A percentile compares a stretch with the other conserved stretches of the same genome.
Conservation (phyloP, 2,113 vertebrate species). For the Ceratotherium simum region DNA sequence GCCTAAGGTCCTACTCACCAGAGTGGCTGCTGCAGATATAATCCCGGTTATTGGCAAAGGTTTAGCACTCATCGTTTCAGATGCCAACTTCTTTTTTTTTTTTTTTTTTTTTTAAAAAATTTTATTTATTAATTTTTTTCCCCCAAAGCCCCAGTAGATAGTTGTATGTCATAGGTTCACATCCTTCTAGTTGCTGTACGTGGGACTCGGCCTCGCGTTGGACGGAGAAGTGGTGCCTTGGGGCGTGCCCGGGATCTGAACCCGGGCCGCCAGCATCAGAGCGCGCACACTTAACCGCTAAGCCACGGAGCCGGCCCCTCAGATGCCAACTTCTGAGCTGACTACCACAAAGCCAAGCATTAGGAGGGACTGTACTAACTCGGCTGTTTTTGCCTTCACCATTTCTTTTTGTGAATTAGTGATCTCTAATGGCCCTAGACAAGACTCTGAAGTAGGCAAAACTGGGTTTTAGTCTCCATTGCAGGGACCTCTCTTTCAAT, state of each 20-base stretch:
- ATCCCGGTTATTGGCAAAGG: conserved; percentile 63
- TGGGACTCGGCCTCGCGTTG: no score
- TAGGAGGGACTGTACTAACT: neutral
- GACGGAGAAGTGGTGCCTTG: no score
- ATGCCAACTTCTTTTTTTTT: conserved; percentile 53
- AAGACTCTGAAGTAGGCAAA: neutral
- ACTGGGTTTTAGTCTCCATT: neutral
- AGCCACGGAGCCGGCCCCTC: no score
- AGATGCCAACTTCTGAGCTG: conserved; percentile 60
- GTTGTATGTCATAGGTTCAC: no score
- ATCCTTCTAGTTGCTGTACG: no score
- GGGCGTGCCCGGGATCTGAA: no score
- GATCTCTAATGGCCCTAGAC: neutral
- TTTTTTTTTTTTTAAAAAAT: no score
- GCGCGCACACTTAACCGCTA: no score
- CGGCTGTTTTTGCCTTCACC: conserved; percentile 58
- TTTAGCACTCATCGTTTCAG: conserved; percentile 36
- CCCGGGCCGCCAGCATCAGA: no score
- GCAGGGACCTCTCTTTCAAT: neutral
- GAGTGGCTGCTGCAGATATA: conserved; percentile 37
- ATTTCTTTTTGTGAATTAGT: conserved; percentile 39
- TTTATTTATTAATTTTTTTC: no score
- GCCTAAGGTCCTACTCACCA: conserved; percentile 58
- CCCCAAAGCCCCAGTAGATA: no score
- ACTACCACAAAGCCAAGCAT: conserved; percentile 51